Conservation (phyloP, 2,888 invertebrate species). For the Lasioglossum lativentre region DNA sequence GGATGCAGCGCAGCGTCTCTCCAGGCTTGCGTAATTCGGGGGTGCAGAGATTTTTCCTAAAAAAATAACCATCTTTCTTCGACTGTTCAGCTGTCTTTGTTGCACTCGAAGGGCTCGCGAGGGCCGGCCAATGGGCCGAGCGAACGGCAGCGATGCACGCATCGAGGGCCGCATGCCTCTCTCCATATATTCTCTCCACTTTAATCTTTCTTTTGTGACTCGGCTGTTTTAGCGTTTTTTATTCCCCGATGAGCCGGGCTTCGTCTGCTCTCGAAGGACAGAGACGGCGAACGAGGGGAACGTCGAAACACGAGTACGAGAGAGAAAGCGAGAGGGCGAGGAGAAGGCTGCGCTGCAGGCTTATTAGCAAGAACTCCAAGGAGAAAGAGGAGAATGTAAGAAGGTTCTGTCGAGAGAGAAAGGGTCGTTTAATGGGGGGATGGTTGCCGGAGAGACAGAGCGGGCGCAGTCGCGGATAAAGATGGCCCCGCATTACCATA, state of each 20-base stretch:
- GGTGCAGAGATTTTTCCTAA: constrained; percentile 20
- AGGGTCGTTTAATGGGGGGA: constrained; percentile 45
- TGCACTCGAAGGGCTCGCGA: constrained; percentile 33
- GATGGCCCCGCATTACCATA: constrained; percentile 71
- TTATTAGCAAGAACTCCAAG: constrained; percentile 69
- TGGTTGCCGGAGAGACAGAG: constrained; percentile 31
- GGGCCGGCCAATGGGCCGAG: constrained; percentile 30
- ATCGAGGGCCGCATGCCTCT: constrained; percentile 71
- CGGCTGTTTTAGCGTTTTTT: constrained; percentile 83
- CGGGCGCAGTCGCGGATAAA: constrained; percentile 62
- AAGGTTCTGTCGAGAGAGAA: constrained; percentile 38
- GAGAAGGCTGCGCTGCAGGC: constrained; percentile 64
- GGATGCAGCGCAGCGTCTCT: background rate
- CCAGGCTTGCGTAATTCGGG: background rate
- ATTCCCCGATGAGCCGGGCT: constrained; percentile 75
- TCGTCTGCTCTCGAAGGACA: constrained; percentile 47
- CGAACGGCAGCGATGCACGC: constrained; percentile 51
- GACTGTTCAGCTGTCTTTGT: constrained; percentile 20
- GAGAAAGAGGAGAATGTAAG: constrained; percentile 58
- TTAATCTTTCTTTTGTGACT: constrained; percentile 83
- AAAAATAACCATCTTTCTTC: constrained; percentile 21
- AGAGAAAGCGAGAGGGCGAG: constrained; percentile 37
- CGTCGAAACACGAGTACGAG: constrained; percentile 38
- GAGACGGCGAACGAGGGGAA: background rate
- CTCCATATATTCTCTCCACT: constrained; percentile 77